These are phyloP conservation scores for Leptodon cayanensis DNA, from an alignment of 2,797 vertebrate species.

Conservation along the genomic window DNA sequence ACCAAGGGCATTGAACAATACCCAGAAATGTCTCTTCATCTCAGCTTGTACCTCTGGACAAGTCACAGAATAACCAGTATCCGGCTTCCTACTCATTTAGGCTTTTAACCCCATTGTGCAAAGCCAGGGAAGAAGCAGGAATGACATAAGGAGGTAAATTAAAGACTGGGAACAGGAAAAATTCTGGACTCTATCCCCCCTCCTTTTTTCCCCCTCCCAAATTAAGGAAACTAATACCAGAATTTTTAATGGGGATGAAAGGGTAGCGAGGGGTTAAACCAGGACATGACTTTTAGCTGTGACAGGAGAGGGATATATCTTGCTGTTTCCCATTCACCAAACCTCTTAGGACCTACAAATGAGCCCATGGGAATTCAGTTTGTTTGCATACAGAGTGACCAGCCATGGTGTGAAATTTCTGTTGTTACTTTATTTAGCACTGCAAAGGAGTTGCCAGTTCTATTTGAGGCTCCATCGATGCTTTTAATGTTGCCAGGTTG, in stretches of 20 bases:
- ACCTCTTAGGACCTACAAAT: background rate
- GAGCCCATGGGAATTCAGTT: background rate
- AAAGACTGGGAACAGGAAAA: background rate
- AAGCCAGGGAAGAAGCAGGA: background rate
- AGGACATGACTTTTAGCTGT: background rate
- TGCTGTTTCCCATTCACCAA: background rate
- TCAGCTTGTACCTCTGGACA: background rate
- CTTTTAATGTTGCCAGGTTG: background rate
- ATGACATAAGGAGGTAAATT: background rate
- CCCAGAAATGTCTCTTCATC: background rate
- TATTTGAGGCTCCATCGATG: background rate
- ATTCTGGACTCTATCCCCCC: background rate
- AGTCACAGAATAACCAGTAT: background rate
- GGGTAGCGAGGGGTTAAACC: background rate
- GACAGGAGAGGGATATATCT: background rate
- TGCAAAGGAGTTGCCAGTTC: background rate
- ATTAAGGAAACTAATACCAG: background rate
- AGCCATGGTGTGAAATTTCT: background rate
- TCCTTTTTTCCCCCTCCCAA: background rate
- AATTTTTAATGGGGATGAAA: background rate
- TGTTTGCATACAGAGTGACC: background rate
- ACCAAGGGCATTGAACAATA: background rate
- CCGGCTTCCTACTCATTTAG: background rate
- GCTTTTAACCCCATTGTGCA: background rate
- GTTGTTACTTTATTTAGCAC: background rate